Conservation (phyloP, 2,888 invertebrate genomes). For the Apantesis nais region DNA sequence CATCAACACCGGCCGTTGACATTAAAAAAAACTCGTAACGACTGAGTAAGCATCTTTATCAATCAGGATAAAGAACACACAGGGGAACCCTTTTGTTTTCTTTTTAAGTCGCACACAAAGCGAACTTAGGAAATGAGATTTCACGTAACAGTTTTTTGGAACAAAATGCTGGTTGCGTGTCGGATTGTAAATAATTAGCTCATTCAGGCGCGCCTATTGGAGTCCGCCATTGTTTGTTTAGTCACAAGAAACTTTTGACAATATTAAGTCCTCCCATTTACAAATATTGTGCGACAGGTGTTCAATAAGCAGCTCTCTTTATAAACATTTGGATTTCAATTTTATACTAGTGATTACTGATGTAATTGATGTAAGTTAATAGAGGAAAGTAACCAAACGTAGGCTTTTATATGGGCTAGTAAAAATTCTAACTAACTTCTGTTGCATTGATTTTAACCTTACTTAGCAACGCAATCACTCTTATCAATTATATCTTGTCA, state of each 20-base stretch:
- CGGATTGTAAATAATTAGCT: slow-evolving; percentile 84
- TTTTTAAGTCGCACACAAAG: slow-evolving; percentile 69
- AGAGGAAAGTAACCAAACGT: not conserved
- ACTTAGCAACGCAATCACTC: no score
- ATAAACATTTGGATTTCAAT: slow-evolving; percentile 7
- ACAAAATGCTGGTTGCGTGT: slow-evolving; percentile 73
- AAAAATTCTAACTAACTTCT: no score
- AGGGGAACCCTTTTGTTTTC: slow-evolving; percentile 67
- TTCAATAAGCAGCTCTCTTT: slow-evolving; percentile 13
- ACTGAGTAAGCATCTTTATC: slow-evolving; percentile 58
- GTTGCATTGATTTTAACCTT: no score
- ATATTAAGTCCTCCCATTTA: slow-evolving; percentile 69
- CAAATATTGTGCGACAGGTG: slow-evolving; percentile 33
- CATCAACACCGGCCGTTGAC: slow-evolving; percentile 40
- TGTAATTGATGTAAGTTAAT: not conserved
- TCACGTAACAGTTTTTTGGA: slow-evolving; percentile 81
- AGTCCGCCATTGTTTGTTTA: slow-evolving; percentile 76
- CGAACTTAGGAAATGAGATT: slow-evolving; percentile 82
- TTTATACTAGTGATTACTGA: not conserved
- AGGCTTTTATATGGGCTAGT: no score
- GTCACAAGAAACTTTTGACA: slow-evolving; percentile 54
- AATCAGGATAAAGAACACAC: slow-evolving; percentile 59
- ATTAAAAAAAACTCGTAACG: slow-evolving; percentile 46
- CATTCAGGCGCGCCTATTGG: slow-evolving; percentile 77
- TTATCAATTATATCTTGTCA: no score